Evolutionary conservation across 2,113 vertebrate genomes (phyloP).

Genomic region (Ia io): DNA sequence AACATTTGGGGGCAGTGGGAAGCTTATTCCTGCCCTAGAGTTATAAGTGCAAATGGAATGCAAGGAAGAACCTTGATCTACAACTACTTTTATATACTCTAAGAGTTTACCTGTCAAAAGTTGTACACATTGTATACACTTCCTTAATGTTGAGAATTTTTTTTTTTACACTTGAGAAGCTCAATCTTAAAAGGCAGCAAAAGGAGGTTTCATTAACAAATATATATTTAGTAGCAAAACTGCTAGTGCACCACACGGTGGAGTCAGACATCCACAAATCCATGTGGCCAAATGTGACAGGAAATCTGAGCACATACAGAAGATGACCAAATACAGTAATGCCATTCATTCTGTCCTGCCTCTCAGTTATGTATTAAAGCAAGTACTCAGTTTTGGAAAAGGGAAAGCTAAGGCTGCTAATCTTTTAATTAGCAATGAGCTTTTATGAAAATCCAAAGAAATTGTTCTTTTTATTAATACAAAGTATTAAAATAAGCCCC

Average conservation of each 20-base stretch:
- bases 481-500: background rate
- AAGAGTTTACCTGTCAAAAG: background rate
- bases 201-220: background rate
- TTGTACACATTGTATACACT: background rate
- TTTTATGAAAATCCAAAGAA: background rate
- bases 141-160: background rate
- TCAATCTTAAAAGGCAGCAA: background rate
- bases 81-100: background rate
- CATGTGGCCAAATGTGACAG: background rate
- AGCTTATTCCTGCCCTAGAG: background rate
- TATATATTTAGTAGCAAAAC: constrained; percentile 61
- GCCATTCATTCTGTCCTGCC: background rate
- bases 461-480: background rate
- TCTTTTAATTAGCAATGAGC: background rate
- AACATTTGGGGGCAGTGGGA: background rate
- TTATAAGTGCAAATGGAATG: background rate
- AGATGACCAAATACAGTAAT: background rate
- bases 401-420: background rate
- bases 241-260: constrained; percentile 81
- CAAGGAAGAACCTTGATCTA: background rate
- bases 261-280: constrained; percentile 78
- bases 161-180: background rate
- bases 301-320: background rate
- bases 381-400: background rate
- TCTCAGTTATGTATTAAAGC: background rate